Percentiles rank a stretch among this genome's conserved stretches.
Evolutionary conservation across 1,140 invertebrate species (phyloP).

Genomic region (Drosophila triauraria): DNA sequence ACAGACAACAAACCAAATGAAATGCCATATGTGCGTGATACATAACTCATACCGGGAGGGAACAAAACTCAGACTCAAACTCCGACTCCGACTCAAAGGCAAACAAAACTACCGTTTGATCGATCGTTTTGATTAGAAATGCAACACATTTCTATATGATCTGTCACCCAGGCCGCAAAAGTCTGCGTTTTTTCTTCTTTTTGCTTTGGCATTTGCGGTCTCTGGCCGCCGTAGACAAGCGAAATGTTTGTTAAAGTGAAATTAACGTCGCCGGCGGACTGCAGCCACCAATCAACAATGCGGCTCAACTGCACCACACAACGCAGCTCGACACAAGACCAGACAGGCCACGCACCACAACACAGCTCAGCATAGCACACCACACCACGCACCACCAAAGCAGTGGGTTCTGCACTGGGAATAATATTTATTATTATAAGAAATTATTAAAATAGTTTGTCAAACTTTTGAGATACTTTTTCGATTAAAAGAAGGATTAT

Average conservation of each 20-base stretch:
- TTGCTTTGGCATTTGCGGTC: conserved; percentile 41
- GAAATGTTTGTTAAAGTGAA: conserved; percentile 84
- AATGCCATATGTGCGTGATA: conserved; percentile 60
- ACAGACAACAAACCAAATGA: conserved; percentile 28
- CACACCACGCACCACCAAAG: conserved; percentile 2
- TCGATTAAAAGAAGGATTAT: too few species aligned
- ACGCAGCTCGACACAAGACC: conserved; percentile 1
- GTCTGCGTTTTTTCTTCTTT: conserved; percentile 29
- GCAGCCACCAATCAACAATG: conserved; percentile 78
- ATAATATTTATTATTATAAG: not conserved
- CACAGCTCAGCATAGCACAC: conserved; percentile 2
- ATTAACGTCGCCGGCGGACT: conserved; percentile 79
- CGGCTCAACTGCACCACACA: conserved; percentile 39
- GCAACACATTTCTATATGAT: conserved; percentile 84
- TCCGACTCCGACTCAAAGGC: not conserved
- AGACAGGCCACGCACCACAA: conserved; percentile 30
- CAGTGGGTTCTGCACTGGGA: conserved; percentile 11
- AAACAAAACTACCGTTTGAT: conserved; percentile 84
- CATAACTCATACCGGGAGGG: conserved; percentile 18
- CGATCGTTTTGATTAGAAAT: conserved; percentile 85
- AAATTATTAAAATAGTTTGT: too few species aligned
- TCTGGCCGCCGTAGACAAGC: conserved; percentile 60
- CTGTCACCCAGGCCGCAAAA: conserved; percentile 80
- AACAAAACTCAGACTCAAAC: conserved; percentile 22
- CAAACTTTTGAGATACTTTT: too few species aligned